A percentile compares a stretch with the other conserved stretches of the same genome.
Evolutionary conservation across 1,140 invertebrate species (phyloP).

Genomic region (Pristionchus pacificus): DNA sequence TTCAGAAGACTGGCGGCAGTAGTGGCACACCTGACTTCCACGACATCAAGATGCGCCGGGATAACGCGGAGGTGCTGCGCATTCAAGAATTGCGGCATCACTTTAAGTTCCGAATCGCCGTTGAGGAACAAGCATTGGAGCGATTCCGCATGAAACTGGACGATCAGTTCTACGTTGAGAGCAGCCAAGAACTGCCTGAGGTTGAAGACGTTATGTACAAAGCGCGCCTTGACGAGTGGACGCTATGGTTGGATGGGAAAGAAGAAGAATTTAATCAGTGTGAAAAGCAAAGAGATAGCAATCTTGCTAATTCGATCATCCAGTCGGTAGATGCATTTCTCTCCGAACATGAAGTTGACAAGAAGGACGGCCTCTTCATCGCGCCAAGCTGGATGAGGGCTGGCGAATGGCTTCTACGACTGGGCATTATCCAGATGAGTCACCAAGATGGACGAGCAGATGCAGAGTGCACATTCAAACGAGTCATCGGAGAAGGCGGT

Average conservation of each 20-base stretch:
- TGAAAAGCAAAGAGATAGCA: no score
- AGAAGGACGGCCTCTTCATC: no score
- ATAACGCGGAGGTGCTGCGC: constrained; percentile 17
- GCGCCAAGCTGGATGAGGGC: no score
- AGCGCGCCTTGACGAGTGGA: constrained; percentile 15
- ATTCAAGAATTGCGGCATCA: constrained; percentile 3
- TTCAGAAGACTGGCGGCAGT: neutral
- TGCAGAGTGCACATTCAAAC: no score
- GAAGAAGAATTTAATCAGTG: constrained; percentile 9
- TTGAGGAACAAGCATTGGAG: constrained; percentile 11
- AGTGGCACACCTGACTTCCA: constrained; percentile 9
- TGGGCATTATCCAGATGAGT: no score
- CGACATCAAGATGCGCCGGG: constrained; percentile 14
- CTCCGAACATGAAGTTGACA: no score
- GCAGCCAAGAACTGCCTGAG: neutral
- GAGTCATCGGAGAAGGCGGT: no score
- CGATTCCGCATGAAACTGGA: constrained; percentile 10
- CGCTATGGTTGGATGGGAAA: constrained; percentile 9
- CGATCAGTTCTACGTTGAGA: neutral
- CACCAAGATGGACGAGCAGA: no score
- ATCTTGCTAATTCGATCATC: no score
- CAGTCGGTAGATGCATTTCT: no score
- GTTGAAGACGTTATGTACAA: constrained; percentile 12
- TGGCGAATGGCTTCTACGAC: no score
- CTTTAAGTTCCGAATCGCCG: constrained; percentile 9